Percentiles rank a stretch among this genome's conserved stretches.
Conservation (phyloP, 2,797 vertebrate genomes). For the Hippocampus kuda region DNA sequence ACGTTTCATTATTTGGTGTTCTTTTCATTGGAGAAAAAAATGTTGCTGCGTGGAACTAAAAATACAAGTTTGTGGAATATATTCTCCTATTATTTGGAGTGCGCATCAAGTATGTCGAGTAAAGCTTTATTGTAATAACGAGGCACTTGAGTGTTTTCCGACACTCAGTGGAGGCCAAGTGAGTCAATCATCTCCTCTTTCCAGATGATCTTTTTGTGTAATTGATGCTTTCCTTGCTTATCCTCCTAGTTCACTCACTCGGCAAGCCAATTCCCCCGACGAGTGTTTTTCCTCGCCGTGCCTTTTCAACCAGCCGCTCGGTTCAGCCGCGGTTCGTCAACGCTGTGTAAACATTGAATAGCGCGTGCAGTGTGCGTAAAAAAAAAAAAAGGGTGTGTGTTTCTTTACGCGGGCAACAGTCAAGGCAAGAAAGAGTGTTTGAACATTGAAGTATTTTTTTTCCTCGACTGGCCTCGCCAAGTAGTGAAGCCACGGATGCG, state of each 20-base stretch:
- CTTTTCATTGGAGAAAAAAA: neutral
- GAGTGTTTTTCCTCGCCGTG: conserved; percentile 10
- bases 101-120: neutral
- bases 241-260: neutral
- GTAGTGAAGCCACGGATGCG: neutral
- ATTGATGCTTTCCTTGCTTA: neutral
- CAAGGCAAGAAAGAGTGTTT: neutral
- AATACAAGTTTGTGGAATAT: too few species aligned
- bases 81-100: neutral
- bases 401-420: neutral
- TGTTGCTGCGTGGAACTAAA: neutral
- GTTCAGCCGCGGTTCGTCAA: conserved; percentile 7
- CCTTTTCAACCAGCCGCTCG: conserved; percentile 8
- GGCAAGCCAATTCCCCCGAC: conserved; percentile 2
- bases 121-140: neutral
- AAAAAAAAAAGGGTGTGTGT: neutral
- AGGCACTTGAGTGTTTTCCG: neutral
- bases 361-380: too few species aligned
- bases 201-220: conserved; percentile 1
- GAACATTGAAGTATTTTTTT: neutral
- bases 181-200: neutral
- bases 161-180: neutral
- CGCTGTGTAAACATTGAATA: conserved; percentile 6
- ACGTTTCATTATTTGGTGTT: too few species aligned
- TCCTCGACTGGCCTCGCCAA: neutral